These are phyloP conservation scores for Microcebus jonahi DNA, from an alignment of 2,113 vertebrate genomes.

Conservation along the genomic window DNA sequence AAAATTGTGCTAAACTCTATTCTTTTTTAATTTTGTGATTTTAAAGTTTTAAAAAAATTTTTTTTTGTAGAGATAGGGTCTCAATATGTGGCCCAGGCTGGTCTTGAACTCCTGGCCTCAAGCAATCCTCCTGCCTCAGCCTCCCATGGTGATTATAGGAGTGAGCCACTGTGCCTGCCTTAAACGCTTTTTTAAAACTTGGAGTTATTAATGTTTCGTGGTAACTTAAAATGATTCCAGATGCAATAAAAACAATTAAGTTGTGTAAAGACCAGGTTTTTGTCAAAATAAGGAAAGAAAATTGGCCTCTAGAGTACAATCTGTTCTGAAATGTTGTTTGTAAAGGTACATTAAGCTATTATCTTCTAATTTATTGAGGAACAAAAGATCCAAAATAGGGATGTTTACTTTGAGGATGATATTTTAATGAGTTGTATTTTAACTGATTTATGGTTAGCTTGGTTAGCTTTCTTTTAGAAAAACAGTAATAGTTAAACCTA, in stretches of 20 bases:
- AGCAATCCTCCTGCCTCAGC: too few species aligned
- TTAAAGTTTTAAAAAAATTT: slow-evolving; percentile 27
- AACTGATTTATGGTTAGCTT: slow-evolving; percentile 7
- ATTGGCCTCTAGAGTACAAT: slow-evolving; percentile 69
- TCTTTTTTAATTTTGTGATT: slow-evolving; percentile 67
- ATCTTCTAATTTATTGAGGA: slow-evolving; percentile 74
- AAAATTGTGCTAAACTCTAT: background rate
- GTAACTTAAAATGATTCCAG: slow-evolving; percentile 78
- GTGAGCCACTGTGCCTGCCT: too few species aligned
- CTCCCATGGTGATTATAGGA: too few species aligned
- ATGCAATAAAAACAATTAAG: slow-evolving; percentile 74
- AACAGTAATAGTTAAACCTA: background rate
- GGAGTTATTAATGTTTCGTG: slow-evolving; percentile 75
- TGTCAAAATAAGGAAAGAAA: slow-evolving; percentile 79
- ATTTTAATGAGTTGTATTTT: slow-evolving; percentile 54
- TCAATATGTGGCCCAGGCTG: too few species aligned
- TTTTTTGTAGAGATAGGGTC: too few species aligned
- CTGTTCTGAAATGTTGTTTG: slow-evolving; percentile 57
- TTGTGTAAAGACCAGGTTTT: slow-evolving; percentile 75
- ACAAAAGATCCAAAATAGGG: slow-evolving; percentile 78
- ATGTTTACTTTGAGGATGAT: slow-evolving; percentile 60
- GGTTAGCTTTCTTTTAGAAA: slow-evolving; percentile 28
- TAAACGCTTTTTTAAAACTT: background rate
- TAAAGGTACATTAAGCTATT: slow-evolving; percentile 71
- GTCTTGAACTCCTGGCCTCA: too few species aligned